Conservation (phyloP, 2,113 vertebrate species). For the Perca flavescens region DNA sequence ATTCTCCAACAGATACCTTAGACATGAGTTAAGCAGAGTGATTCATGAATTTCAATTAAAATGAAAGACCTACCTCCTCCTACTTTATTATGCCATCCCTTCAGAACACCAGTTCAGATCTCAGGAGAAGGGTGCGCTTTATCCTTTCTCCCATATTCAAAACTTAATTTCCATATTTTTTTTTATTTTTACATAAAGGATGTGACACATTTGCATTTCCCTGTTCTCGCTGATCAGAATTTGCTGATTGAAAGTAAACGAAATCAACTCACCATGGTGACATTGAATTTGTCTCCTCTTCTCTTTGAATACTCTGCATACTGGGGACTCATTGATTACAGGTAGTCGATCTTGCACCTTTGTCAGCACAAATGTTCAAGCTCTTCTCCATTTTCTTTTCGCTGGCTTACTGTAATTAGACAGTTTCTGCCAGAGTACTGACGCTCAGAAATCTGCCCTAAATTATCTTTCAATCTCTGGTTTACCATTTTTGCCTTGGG, state of each 20-base stretch:
- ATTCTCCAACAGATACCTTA: constrained; percentile 83
- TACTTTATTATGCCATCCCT: constrained; percentile 82
- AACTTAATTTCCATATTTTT: constrained; percentile 83
- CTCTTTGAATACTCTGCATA: constrained; percentile 76
- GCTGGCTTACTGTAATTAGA: constrained; percentile 72
- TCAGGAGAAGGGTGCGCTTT: constrained; percentile 74
- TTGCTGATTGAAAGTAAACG: constrained; percentile 85
- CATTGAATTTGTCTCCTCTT: constrained; percentile 80
- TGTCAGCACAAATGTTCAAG: constrained; percentile 81
- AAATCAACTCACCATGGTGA: constrained; percentile 81
- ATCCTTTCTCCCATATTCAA: constrained; percentile 75
- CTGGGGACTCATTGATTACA: constrained; percentile 82
- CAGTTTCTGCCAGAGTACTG: constrained; percentile 62
- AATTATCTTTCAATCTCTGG: constrained; percentile 81
- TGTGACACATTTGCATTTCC: constrained; percentile 82
- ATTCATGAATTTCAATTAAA: constrained; percentile 88
- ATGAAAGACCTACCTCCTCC: constrained; percentile 83
- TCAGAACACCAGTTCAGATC: constrained; percentile 78
- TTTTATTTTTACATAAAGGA: constrained; percentile 69
- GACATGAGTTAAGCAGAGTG: constrained; percentile 82
- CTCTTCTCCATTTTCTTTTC: constrained; percentile 40
- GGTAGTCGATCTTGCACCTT: constrained; percentile 78
- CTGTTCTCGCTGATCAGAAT: constrained; percentile 82
- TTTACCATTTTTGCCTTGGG: constrained; percentile 80
- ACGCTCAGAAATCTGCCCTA: constrained; percentile 73